Base-by-base conservation (phyloP, 1,140 invertebrate genomes). In the Platyura marginata region DNA sequence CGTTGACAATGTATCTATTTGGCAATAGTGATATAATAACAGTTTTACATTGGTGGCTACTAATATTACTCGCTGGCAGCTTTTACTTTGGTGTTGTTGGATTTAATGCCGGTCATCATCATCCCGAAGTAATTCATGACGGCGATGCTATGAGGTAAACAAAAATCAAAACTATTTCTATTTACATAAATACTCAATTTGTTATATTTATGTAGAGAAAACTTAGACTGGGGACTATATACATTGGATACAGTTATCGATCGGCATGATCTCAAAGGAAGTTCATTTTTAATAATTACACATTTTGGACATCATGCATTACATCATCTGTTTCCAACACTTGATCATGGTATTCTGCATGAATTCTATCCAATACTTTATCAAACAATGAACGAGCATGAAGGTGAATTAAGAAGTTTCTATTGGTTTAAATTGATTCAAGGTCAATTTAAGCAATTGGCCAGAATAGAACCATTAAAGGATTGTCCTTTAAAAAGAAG, bases 41-140 rank as follows among this genome's bases (percentile, higher is more conserved):
- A 36, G 55, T 52, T 51, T 2, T 72, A 32, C 47, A 63, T 48
- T 52, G 64, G 42, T 84, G 78, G 79, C 16, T 72, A 0, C 58
- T 66, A 38, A 72, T 83, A 20, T 51, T 74, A 10, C 43, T 68
- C 3, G 51, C 69, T 0, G 63, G 55, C 0, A 81, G 81, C 52
- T 69, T 77, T 16, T 45, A 70, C 2, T 83, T 87, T 52, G 61
- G 53, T 10, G 47, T 69, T 1, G 72, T 84, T 36, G 83, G 78
- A 3, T 46, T 83, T 1, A 82, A 75, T 55, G 84, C 79, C 4
- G 81, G 75, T 25, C 84, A 89, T 68, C 83, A 88, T 60, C 80
- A 85, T 62, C 81, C 82, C 0, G 70, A 82, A 21, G 77, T 84
- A 41, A 85, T 83, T 55, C 84, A 88, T 50, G 83, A 88, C 53